Evolutionary conservation across 2,113 vertebrate species (phyloP).

Genomic region (Paradisaea rubra): DNA sequence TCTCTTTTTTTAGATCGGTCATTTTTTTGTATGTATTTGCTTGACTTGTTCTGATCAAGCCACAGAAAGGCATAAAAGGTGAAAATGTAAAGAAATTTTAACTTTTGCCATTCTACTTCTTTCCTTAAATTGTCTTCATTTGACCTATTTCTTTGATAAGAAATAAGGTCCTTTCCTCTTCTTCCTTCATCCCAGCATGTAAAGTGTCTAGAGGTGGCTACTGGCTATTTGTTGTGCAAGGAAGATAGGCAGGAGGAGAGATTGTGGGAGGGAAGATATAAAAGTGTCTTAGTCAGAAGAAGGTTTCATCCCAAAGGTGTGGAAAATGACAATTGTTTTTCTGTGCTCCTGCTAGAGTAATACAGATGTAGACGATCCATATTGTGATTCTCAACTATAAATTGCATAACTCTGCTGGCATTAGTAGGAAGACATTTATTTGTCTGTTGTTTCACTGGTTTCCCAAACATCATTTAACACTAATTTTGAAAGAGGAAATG

Average conservation of each 20-base stretch:
- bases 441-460: neutral
- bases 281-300: neutral
- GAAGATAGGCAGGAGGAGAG: neutral
- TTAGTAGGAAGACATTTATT: neutral
- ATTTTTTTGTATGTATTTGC: neutral
- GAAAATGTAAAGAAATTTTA: neutral
- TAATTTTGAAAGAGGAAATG: neutral
- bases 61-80: neutral
- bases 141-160: neutral
- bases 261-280: neutral
- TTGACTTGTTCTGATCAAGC: neutral
- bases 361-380: neutral
- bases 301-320: neutral
- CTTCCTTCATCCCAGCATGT: neutral
- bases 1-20: neutral
- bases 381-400: neutral
- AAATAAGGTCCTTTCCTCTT: neutral
- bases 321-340: neutral
- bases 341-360: neutral
- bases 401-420: neutral
- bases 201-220: neutral
- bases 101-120: neutral
- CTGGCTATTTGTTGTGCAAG: neutral
- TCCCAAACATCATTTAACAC: neutral
- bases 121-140: neutral